These are phyloP conservation scores for Clupea harengus DNA, from an alignment of 2,113 vertebrate species.

Conservation along the genomic window DNA sequence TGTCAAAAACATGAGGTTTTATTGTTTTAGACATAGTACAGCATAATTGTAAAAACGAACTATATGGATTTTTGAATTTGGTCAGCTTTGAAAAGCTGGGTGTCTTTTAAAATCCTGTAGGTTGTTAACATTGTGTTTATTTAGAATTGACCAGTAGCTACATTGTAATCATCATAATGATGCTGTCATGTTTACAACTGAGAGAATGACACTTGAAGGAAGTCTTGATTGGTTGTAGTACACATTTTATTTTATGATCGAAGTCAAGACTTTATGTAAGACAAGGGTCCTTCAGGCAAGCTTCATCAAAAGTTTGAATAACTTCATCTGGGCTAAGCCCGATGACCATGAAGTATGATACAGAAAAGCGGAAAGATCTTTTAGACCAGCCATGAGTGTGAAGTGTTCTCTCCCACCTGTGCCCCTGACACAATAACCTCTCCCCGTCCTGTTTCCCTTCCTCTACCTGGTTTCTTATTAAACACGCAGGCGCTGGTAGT, in stretches of 20 bases:
- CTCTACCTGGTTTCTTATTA: conserved; percentile 7
- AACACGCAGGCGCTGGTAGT: background rate
- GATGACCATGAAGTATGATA: background rate
- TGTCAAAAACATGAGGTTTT: background rate
- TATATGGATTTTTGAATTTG: background rate
- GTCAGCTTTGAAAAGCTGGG: background rate
- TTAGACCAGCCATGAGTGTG: background rate
- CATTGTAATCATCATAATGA: background rate
- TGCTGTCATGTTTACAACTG: background rate
- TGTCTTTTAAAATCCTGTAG: background rate
- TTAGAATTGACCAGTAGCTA: background rate
- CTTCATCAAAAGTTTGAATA: conserved; percentile 7
- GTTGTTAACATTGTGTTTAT: background rate
- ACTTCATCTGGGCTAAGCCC: background rate
- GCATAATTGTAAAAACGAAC: background rate
- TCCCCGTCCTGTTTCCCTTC: background rate
- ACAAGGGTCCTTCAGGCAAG: background rate
- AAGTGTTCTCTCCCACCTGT: background rate
- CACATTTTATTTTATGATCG: background rate
- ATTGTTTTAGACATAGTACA: background rate
- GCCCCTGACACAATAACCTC: background rate
- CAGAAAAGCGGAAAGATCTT: background rate
- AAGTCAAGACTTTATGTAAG: background rate
- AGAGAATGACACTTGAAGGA: background rate
- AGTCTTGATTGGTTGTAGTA: background rate